Base-by-base conservation (phyloP, 2,113 vertebrate species). In the Cephalopterus ornatus region DNA sequence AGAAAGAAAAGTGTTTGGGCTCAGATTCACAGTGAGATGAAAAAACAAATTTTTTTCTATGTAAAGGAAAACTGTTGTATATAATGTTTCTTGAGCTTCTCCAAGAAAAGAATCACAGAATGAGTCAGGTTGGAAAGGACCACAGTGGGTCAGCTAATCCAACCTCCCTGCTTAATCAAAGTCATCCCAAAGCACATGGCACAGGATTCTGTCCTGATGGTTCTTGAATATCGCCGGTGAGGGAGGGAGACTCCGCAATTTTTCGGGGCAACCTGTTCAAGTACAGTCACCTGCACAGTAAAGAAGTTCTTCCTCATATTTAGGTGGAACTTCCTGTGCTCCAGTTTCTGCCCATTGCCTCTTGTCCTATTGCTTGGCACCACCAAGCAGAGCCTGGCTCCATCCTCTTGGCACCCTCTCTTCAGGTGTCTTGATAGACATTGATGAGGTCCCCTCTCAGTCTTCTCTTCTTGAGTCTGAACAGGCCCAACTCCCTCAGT, bases 271-370 rank as follows among this genome's bases (percentile, higher is more conserved):
- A 1, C 3, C 26, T 44, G 27, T 67, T 5, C 12, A 44, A n/a
- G 32, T 65, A 26, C 0, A 0, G 30, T 21, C n/a, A 63, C 12
- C 24, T 30, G 33, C 41, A 19, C 6, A 37, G 8, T 12, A 20
- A 58, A 35, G 13, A 35, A 39, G 8, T 52, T 89, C 27, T 66
- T 52, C 33, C 27, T 37, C 24, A 8, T 46, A 2, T 37, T 52
- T 12, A 14, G 44, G 3, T 50, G 11, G 42, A 59, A 35, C 11
- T 37, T 37, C 21, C 22, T 44, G 6, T 44, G 27, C 33, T 20
- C 39, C 46, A 9, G 2, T 52, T 68, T 12, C 23, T 82, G 28
- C 30, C 30, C 14, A 1, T 22, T 21, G 37, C 2, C 35, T 22
- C 30, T 21, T 42, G 33, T 61, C 16, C 28, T 14, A 0, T 24